Conservation (phyloP, 2,888 invertebrate genomes). For the Drosophila neotestacea region DNA sequence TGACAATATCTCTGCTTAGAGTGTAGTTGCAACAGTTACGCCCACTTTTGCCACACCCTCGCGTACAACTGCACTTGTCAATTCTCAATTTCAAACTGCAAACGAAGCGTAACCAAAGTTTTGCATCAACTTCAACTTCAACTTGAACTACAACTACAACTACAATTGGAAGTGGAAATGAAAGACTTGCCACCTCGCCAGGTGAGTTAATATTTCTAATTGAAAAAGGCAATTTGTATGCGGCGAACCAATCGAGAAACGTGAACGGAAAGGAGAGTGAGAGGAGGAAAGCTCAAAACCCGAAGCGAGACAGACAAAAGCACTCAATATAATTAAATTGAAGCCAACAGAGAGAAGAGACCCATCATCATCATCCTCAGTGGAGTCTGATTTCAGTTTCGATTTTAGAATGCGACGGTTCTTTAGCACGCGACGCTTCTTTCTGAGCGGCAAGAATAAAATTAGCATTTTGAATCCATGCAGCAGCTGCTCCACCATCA, state of each 20-base stretch:
- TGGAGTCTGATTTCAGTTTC: conserved; percentile 37
- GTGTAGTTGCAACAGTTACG: conserved; percentile 13
- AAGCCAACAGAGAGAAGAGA: conserved; percentile 29
- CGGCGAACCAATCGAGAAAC: conserved; percentile 53
- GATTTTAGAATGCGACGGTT: conserved; percentile 55
- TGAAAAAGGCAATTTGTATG: conserved; percentile 78
- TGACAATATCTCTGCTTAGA: conserved; percentile 9
- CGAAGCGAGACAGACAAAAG: conserved; percentile 64
- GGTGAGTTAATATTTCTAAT: conserved; percentile 75
- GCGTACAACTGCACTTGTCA: conserved; percentile 37
- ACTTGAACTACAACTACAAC: conserved; percentile 34
- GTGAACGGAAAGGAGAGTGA: background rate
- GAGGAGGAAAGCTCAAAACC: background rate
- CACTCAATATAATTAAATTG: conserved; percentile 80
- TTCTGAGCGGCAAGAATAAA: conserved; percentile 54
- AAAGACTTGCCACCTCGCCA: conserved; percentile 39
- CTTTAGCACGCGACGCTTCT: conserved; percentile 54
- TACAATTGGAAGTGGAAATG: conserved; percentile 32
- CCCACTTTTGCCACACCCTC: background rate
- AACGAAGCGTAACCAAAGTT: conserved; percentile 62
- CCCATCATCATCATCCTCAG: conserved; percentile 20
- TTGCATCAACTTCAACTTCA: conserved; percentile 58
- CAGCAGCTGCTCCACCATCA: conserved; percentile 9
- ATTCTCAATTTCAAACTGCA: conserved; percentile 45
- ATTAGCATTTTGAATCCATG: conserved; percentile 63